Conservation (phyloP, 2,888 invertebrate species). For the Metacarcinus magister region DNA sequence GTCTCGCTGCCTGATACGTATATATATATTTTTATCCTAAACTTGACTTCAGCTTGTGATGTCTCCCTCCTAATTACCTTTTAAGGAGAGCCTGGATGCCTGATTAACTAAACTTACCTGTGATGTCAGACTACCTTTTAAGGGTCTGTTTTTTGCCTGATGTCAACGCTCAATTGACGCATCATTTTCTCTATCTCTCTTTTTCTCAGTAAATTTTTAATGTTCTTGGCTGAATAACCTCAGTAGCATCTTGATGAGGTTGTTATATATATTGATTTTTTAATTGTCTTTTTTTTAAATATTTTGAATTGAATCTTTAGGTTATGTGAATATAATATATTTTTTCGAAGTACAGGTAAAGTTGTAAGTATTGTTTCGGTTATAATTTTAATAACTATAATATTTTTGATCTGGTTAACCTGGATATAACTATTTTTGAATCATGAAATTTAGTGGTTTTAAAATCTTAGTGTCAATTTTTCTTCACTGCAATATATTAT, state of each 20-base stretch:
- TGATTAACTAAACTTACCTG: constrained; percentile 9
- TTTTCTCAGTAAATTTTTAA: background rate
- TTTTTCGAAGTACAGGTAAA: constrained; percentile 23
- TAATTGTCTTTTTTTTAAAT: background rate
- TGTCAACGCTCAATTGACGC: background rate
- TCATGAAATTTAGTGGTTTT: background rate
- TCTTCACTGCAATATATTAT: background rate
- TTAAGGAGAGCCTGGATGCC: constrained; percentile 41
- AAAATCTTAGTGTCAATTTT: background rate
- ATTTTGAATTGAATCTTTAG: background rate
- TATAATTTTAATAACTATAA: background rate
- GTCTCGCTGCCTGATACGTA: constrained; percentile 1
- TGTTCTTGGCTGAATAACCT: background rate
- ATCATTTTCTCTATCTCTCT: background rate
- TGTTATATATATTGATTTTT: background rate
- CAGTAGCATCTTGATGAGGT: constrained; percentile 45
- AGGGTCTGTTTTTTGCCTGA: background rate
- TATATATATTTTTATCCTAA: constrained; percentile 15
- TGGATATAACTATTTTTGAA: background rate
- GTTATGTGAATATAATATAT: background rate
- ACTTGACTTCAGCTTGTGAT: constrained; percentile 33
- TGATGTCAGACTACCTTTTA: background rate
- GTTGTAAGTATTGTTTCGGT: constrained; percentile 15
- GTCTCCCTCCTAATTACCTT: constrained; percentile 18
- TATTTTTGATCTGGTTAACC: background rate